Evolutionary conservation across 1,140 invertebrate genomes (phyloP).

Genomic region (Meloidogyne chitwoodi): DNA sequence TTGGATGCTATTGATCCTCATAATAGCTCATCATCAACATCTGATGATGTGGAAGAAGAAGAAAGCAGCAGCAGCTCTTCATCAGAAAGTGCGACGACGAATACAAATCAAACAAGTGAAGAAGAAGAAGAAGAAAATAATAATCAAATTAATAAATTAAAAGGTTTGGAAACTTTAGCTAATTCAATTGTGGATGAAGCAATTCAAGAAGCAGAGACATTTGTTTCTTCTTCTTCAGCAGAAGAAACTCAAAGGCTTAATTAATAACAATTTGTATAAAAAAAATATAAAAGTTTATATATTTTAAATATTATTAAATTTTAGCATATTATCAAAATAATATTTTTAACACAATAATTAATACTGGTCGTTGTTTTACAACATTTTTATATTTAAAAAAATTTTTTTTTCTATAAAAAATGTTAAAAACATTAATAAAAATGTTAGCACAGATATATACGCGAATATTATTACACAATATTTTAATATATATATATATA

Average conservation of each 20-base stretch:
- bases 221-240: neutral
- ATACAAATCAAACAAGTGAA: neutral
- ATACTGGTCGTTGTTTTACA: too few species aligned
- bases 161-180: slow-evolving; percentile 19
- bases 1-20: neutral
- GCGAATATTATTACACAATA: neutral
- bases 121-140: neutral
- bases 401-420: too few species aligned
- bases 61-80: too few species aligned
- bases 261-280: too few species aligned
- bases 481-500: too few species aligned
- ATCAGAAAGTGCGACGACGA: too few species aligned
- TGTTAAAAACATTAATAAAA: too few species aligned
- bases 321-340: neutral
- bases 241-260: neutral
- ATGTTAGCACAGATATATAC: too few species aligned
- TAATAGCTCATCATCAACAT: neutral
- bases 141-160: neutral
- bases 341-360: too few species aligned
- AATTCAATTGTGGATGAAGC: slow-evolving; percentile 30
- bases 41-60: neutral
- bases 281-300: neutral
- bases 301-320: too few species aligned
- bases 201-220: neutral
- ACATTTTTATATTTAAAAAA: too few species aligned